Evolutionary conservation across 2,888 invertebrate genomes (phyloP).

Genomic region (Caenorhabditis sulstoni): DNA sequence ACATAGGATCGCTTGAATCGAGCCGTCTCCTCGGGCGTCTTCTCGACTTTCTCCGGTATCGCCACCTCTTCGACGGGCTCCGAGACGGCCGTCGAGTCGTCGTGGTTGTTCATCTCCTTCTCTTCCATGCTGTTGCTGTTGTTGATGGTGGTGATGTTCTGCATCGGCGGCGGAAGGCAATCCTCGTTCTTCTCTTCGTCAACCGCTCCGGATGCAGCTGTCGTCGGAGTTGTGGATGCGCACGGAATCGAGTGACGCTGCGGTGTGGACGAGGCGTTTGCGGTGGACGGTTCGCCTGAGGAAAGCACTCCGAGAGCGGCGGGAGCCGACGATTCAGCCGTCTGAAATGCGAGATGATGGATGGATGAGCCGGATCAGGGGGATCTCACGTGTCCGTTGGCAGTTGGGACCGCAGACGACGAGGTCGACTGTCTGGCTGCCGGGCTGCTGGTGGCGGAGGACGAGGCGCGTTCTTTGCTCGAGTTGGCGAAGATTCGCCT

Average conservation of each 20-base stretch:
- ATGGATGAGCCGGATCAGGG: background rate
- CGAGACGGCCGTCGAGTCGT: constrained; percentile 18
- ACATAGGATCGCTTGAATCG: constrained; percentile 84
- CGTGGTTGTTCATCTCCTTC: constrained; percentile 31
- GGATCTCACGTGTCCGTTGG: constrained; percentile 57
- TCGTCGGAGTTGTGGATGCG: constrained; percentile 9
- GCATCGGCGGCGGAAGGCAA: constrained; percentile 64
- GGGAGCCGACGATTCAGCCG: constrained; percentile 30
- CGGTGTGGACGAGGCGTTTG: constrained; percentile 7
- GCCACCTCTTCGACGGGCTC: constrained; percentile 37
- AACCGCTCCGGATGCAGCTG: constrained; percentile 12
- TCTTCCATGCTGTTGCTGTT: constrained; percentile 48
- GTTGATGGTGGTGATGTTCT: constrained; percentile 59
- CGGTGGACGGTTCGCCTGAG: constrained; percentile 43
- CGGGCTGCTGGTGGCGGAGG: constrained; percentile 40
- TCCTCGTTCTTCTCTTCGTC: constrained; percentile 53
- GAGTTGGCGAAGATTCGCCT: constrained; percentile 70
- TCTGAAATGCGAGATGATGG: constrained; percentile 35
- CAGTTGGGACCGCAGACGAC: constrained; percentile 25
- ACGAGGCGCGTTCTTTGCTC: constrained; percentile 57
- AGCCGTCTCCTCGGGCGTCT: constrained; percentile 71
- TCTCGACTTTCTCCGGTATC: constrained; percentile 63
- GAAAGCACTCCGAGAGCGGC: constrained; percentile 47
- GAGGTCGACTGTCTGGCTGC: constrained; percentile 49
- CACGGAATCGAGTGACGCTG: constrained; percentile 19